Conservation (phyloP, 1,140 invertebrate species). For the Hycleus phaleratus region DNA sequence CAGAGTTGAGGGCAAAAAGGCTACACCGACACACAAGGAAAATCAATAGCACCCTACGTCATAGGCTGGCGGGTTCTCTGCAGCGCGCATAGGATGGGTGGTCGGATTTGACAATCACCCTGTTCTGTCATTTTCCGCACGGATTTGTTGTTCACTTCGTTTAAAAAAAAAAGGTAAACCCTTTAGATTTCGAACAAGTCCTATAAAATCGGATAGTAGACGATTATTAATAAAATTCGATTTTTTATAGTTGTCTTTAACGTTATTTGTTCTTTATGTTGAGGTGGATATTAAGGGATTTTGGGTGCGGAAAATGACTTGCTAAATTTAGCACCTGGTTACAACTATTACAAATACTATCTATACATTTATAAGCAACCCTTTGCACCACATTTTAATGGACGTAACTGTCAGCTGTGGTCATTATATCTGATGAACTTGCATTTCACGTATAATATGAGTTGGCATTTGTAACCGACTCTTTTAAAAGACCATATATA, state of each 20-base stretch:
- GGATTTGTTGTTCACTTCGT: constrained; percentile 16
- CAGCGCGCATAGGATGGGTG: constrained; percentile 14
- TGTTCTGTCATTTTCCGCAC: not conserved
- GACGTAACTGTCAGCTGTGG: constrained; percentile 27
- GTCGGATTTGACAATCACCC: not conserved
- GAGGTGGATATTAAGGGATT: too few species aligned
- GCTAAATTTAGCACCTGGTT: constrained; percentile 30
- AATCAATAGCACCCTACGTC: constrained; percentile 31
- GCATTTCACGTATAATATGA: constrained; percentile 24
- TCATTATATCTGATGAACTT: constrained; percentile 33
- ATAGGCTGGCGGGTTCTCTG: constrained; percentile 16
- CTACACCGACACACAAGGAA: constrained; percentile 18
- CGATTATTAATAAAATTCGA: too few species aligned
- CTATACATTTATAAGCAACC: constrained; percentile 3
- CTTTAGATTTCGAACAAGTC: too few species aligned
- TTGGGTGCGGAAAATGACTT: constrained; percentile 22
- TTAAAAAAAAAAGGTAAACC: not conserved
- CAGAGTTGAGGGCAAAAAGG: constrained; percentile 12
- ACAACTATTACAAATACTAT: not conserved
- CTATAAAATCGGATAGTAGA: too few species aligned
- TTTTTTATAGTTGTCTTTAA: too few species aligned
- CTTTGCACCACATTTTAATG: constrained; percentile 22
- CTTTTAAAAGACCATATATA: constrained; percentile 21
- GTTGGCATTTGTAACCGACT: constrained; percentile 22
- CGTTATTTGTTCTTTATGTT: too few species aligned